These are phyloP conservation scores for Azemiops feae DNA, from an alignment of 2,113 vertebrate genomes.

Conservation along the genomic window DNA sequence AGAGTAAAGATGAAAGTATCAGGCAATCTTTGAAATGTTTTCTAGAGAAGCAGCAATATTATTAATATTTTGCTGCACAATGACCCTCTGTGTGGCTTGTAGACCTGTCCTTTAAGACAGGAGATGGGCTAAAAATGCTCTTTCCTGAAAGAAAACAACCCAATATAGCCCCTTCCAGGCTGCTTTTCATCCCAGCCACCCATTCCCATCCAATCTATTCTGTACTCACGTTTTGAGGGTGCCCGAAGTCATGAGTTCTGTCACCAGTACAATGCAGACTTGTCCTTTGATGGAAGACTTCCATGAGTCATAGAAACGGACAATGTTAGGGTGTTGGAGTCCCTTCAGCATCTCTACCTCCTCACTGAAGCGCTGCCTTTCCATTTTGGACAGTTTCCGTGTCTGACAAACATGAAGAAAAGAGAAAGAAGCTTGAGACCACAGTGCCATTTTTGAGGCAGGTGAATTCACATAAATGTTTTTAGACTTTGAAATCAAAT, in stretches of 20 bases:
- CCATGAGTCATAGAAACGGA: slow-evolving; percentile 96
- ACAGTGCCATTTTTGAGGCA: not conserved
- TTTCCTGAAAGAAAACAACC: not conserved
- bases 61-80: not conserved
- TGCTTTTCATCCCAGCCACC: not conserved
- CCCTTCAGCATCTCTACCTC: slow-evolving; percentile 96
- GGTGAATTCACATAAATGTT: not conserved
- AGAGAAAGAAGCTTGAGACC: not conserved
- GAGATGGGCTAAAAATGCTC: not conserved
- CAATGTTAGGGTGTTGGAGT: slow-evolving; percentile 95
- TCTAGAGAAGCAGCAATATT: not conserved
- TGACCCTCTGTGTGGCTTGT: not conserved
- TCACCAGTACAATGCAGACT: slow-evolving; percentile 90
- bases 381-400: slow-evolving; percentile 78
- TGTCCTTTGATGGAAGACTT: slow-evolving; percentile 83
- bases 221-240: slow-evolving; percentile 92
- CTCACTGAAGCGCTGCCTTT: slow-evolving; percentile 88
- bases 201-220: not conserved
- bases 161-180: not conserved
- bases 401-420: slow-evolving; percentile 69
- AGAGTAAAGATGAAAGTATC: not conserved
- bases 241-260: slow-evolving; percentile 95
- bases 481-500: not conserved
- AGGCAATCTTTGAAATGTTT: not conserved
- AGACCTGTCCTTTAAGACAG: not conserved